Base-by-base conservation (phyloP, 2,797 vertebrate species). In the Arrhamphus sclerolepis region DNA sequence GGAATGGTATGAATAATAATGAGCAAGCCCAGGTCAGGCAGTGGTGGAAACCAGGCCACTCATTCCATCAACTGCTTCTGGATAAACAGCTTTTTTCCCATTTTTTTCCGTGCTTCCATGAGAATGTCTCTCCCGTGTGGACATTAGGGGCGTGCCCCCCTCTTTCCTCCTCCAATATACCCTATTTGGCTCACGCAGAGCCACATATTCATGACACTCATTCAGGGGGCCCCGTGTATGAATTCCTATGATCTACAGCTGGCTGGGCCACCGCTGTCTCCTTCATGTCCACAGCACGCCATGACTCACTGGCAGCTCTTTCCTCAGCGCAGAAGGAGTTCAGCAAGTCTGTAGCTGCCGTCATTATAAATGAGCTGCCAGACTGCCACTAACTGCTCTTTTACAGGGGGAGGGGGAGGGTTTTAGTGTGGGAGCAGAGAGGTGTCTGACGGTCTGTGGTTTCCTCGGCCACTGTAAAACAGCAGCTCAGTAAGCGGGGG, bases 351-450 rank as follows among this genome's bases (percentile, higher is more conserved):
- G 82, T 66, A 80, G 78, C 77, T 74, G 85, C 84, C 70, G 85
- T 88, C 81, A 76, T 87, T 89, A 89, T 89, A 89, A 90, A 88
- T 80, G 80, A 81, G 77, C 83, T 88, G 84, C 80, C 81, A 86
- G 72, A 69, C 57, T 71, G 79, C 74, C 75, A 73, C 75, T 83
- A 84, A 85, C 82, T 71, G 66, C 61, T 74, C 64, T 84, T 89
- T 89, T 83, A 81, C 54, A 21, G 62, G 57, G 52, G 18, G 47
- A 22, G 55, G 58, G 49, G 18, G 16, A 16, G 73, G 54, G 54
- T 74, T 46, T 10, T 20, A 5, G 65, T 77, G 75, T 63, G 74
- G 81, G 77, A 67, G 75, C 51, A 20, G 68, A 18, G 44, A 81
- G 71, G 78, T 85, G 76, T 84, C 74, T 81, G 83, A 79, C 3